phyloP scores from a whole-genome alignment of 2,888 invertebrate genomes.

The Rhagophthalmus giganteus region DNA sequence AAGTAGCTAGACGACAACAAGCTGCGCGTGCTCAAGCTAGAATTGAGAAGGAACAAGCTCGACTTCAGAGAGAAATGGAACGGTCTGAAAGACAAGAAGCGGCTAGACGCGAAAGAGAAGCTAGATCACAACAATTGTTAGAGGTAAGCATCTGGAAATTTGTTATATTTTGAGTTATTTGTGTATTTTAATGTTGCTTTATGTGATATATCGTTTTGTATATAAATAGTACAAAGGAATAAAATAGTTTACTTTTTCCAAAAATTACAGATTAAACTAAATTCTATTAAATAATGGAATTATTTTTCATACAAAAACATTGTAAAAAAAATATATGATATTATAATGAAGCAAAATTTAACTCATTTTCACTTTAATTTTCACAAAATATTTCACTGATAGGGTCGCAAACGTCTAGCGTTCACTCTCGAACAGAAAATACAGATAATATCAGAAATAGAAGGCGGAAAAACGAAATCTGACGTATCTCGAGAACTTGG shows the following conservation, averaged over 20 bases:
- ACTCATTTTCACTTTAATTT: not conserved
- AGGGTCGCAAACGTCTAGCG: constrained; percentile 64
- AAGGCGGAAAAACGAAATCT: constrained; percentile 62
- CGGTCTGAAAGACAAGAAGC: constrained; percentile 82
- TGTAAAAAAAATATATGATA: too few species aligned
- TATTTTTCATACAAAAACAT: too few species aligned
- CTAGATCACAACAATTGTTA: constrained; percentile 80
- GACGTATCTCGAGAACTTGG: constrained; percentile 62
- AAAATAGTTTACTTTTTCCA: not conserved
- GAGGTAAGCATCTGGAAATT: constrained; percentile 65
- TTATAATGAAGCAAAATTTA: too few species aligned
- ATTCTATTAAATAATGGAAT: too few species aligned
- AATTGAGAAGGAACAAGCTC: constrained; percentile 69
- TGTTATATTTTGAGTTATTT: not conserved
- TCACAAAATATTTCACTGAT: constrained; percentile 37
- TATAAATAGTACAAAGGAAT: not conserved
- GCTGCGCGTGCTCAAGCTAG: constrained; percentile 76
- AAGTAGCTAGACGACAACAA: constrained; percentile 72
- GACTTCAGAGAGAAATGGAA: constrained; percentile 71
- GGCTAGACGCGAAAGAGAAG: constrained; percentile 78
- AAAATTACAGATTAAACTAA: too few species aligned
- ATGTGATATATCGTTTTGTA: too few species aligned
- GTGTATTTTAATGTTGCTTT: not conserved
- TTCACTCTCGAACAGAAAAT: constrained; percentile 65
- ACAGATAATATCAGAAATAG: constrained; percentile 63